phyloP scores from a whole-genome alignment of 2,888 invertebrate species.

The Lycaena phlaeas region DNA sequence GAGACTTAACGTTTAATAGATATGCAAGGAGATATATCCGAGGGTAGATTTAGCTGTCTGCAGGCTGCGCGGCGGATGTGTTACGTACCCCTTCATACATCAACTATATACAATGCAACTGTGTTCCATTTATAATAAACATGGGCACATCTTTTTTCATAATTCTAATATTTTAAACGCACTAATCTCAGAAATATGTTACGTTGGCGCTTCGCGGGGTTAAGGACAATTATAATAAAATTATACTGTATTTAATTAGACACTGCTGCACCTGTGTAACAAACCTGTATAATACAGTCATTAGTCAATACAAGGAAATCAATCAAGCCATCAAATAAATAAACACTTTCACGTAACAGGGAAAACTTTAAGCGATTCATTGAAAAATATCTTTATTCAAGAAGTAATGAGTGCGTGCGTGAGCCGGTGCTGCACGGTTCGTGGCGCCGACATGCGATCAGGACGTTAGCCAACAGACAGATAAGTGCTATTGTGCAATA shows the following conservation, averaged over 20 bases:
- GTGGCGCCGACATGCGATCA: background rate
- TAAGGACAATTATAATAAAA: too few relatives aligned
- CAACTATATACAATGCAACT: too few relatives aligned
- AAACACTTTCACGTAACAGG: conserved; percentile 6
- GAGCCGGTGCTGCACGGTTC: conserved; percentile 14
- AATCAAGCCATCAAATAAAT: conserved; percentile 10
- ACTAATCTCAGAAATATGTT: too few relatives aligned
- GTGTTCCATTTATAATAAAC: too few relatives aligned
- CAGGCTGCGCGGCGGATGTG: too few relatives aligned
- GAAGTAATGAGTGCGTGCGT: conserved; percentile 13
- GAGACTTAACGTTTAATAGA: conserved; percentile 35
- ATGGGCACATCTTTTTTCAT: too few relatives aligned
- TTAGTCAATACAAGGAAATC: conserved; percentile 2
- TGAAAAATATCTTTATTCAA: conserved; percentile 10
- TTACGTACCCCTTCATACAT: too few relatives aligned
- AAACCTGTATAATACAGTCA: background rate
- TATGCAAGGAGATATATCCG: conserved; percentile 28
- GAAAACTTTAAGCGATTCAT: conserved; percentile 1
- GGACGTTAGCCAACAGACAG: background rate
- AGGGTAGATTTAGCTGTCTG: conserved; percentile 24
- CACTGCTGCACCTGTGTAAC: too few relatives aligned
- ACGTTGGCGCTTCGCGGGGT: too few relatives aligned
- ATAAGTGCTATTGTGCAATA: background rate
- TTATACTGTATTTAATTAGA: too few relatives aligned
- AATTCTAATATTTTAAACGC: too few relatives aligned